phyloP scores from a whole-genome alignment of 2,888 invertebrate genomes.

The Cyrtodaria siliqua region DNA sequence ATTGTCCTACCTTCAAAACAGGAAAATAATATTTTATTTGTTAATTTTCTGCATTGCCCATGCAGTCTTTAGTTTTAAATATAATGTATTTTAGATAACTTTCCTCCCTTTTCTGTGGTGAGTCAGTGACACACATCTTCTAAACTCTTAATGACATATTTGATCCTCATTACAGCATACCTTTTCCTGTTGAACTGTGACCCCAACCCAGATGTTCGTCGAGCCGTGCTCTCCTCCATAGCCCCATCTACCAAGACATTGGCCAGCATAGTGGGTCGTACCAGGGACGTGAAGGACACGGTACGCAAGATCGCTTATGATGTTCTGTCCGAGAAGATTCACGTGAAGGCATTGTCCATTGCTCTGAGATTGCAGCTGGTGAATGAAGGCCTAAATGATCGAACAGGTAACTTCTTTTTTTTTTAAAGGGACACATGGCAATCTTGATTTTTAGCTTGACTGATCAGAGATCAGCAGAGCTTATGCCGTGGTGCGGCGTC shows the following conservation, averaged over 20 bases:
- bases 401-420: conserved; percentile 86
- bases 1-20: no score
- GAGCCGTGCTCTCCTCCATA: conserved; percentile 91
- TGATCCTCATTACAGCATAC: conserved; percentile 79
- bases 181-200: conserved; percentile 87
- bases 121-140: no score
- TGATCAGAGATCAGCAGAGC: no score
- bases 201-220: conserved; percentile 91
- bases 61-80: no score
- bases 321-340: conserved; percentile 87
- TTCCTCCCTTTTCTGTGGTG: no score
- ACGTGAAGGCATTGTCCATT: conserved; percentile 89
- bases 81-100: no score
- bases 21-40: no score
- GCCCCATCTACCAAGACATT: conserved; percentile 91
- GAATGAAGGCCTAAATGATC: conserved; percentile 89
- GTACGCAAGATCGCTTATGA: conserved; percentile 90
- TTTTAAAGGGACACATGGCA: no score
- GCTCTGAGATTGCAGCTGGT: conserved; percentile 89
- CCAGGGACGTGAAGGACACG: conserved; percentile 92
- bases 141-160: no score
- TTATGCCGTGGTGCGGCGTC: no score
- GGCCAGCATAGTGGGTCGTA: conserved; percentile 90
- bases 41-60: no score
- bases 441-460: no score